A percentile compares a stretch with the other conserved stretches of the same genome.
Evolutionary conservation across 2,888 invertebrate species (phyloP).

Genomic region (Meiosimyza platycephala): DNA sequence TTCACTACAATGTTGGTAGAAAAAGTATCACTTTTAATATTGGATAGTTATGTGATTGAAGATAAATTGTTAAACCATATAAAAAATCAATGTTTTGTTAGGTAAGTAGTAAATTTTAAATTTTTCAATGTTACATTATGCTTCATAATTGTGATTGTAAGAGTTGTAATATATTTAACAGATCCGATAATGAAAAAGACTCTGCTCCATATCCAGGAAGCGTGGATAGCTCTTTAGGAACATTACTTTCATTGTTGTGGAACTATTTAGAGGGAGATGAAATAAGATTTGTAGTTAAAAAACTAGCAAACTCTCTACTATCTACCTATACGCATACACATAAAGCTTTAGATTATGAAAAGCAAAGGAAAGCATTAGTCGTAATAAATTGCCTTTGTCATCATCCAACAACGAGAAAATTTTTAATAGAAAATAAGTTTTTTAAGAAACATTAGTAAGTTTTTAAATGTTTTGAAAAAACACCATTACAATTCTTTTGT

Average conservation of each 20-base stretch:
- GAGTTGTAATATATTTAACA: constrained; percentile 28
- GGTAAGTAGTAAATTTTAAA: constrained; percentile 43
- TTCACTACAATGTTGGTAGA: constrained; percentile 71
- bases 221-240: constrained; percentile 57
- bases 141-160: neutral
- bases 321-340: constrained; percentile 59
- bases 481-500: neutral
- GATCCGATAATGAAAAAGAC: constrained; percentile 57
- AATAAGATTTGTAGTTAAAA: constrained; percentile 60
- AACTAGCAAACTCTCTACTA: constrained; percentile 60
- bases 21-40: constrained; percentile 73
- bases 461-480: neutral
- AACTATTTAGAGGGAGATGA: constrained; percentile 64
- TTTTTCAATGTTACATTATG: neutral
- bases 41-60: constrained; percentile 77
- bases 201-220: constrained; percentile 52
- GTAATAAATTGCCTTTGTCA: constrained; percentile 68
- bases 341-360: constrained; percentile 61
- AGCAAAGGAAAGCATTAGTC: constrained; percentile 68
- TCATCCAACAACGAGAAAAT: constrained; percentile 69
- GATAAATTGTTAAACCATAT: constrained; percentile 73
- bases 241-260: constrained; percentile 63
- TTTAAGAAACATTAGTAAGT: constrained; percentile 68
- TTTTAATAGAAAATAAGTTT: constrained; percentile 69
- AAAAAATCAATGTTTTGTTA: constrained; percentile 53